Percentiles rank a stretch among this genome's conserved stretches.
Evolutionary conservation across 2,888 invertebrate species (phyloP).

Genomic region (Heliconius ismenius): DNA sequence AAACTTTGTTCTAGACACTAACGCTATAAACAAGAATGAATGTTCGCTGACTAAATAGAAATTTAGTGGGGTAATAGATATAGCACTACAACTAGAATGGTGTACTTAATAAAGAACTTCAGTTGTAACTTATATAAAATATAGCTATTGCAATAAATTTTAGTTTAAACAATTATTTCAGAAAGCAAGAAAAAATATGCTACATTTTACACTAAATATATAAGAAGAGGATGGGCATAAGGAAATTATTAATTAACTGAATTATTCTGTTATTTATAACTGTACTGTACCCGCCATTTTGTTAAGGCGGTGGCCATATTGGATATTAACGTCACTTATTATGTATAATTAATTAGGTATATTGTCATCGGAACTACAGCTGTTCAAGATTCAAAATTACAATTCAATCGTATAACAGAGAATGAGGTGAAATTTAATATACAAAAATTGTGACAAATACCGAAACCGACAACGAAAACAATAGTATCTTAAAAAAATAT

Average conservation of each 20-base stretch:
- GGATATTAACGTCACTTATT: neutral
- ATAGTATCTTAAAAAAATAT: neutral
- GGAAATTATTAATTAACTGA: neutral
- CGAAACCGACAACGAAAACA: neutral
- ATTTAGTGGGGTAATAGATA: neutral
- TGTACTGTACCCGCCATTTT: neutral
- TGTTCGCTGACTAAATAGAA: constrained; percentile 4
- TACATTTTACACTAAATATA: neutral
- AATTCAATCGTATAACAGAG: neutral
- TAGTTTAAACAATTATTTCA: no score
- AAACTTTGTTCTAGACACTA: constrained; percentile 8
- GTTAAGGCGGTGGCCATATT: neutral
- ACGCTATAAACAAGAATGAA: neutral
- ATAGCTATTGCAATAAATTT: no score
- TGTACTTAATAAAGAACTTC: neutral
- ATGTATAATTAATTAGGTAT: neutral
- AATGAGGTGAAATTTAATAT: neutral
- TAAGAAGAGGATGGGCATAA: neutral
- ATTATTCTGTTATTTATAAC: neutral
- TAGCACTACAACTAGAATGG: neutral
- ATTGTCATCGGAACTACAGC: neutral
- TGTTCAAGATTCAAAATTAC: neutral
- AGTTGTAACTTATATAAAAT: neutral
- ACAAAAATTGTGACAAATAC: neutral
- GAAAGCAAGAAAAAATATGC: no score